A percentile compares a stretch with the other conserved stretches of the same genome.
These are phyloP conservation scores for Heliocidaris tuberculata DNA, from an alignment of 35 echinoderm and acorn worm genomes.

Conservation along the genomic window DNA sequence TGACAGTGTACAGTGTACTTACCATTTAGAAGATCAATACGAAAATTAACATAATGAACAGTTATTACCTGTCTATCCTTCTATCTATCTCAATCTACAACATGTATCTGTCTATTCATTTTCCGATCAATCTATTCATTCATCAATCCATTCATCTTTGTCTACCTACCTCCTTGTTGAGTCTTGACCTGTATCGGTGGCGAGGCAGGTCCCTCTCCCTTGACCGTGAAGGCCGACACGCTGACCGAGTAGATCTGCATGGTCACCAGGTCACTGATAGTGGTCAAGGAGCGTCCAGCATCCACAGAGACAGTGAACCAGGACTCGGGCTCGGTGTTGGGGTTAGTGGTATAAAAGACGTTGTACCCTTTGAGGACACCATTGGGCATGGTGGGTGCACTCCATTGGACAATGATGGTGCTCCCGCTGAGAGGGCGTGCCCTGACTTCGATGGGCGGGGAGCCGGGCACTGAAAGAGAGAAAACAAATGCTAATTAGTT, in stretches of 20 bases:
- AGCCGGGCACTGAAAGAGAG: slow-evolving; percentile 67
- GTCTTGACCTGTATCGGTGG: slow-evolving; percentile 81
- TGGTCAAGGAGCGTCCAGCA: slow-evolving; percentile 58
- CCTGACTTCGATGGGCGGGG: slow-evolving; percentile 71
- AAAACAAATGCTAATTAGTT: not conserved
- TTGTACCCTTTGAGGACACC: slow-evolving; percentile 81
- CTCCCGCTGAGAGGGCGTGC: slow-evolving; percentile 88
- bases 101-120: no score
- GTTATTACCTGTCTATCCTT: no score
- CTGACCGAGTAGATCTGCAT: slow-evolving; percentile 88
- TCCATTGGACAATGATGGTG: slow-evolving; percentile 92
- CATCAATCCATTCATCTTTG: no score
- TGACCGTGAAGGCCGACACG: slow-evolving; percentile 77
- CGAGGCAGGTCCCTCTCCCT: slow-evolving; percentile 85
- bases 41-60: no score
- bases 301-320: slow-evolving; percentile 73
- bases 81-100: no score
- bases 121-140: no score
- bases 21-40: no score
- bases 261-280: slow-evolving; percentile 81
- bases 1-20: no score
- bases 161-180: slow-evolving; percentile 81
- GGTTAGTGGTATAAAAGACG: slow-evolving; percentile 87
- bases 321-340: slow-evolving; percentile 54
- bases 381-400: slow-evolving; percentile 72